A percentile compares a stretch with the other conserved stretches of the same genome.
Conservation (phyloP, 2,113 vertebrate genomes). For the Ibidorhyncha struthersii region DNA sequence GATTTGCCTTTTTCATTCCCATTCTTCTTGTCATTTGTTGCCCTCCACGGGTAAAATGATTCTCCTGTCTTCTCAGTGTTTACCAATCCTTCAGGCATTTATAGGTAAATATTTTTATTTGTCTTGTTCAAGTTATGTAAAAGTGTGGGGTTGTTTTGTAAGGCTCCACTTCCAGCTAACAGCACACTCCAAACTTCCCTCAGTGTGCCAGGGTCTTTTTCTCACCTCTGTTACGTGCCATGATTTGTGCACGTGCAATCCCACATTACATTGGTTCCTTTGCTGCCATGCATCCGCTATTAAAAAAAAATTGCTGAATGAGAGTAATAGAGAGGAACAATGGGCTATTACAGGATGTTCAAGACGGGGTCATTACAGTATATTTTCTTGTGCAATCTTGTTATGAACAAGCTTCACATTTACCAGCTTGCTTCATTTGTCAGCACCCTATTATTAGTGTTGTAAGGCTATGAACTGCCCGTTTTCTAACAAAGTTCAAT, state of each 20-base stretch:
- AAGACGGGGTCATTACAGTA: constrained; percentile 50
- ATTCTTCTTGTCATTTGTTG: neutral
- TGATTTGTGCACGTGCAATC: neutral
- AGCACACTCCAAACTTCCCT: neutral
- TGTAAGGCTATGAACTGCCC: neutral
- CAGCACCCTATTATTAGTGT: neutral
- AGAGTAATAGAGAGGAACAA: constrained; percentile 43
- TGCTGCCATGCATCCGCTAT: constrained; percentile 11
- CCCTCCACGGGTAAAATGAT: neutral
- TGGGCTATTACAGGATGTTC: constrained; percentile 52
- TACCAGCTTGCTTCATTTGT: constrained; percentile 33
- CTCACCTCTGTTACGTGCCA: neutral
- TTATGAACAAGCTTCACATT: constrained; percentile 9
- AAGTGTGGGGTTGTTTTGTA: neutral
- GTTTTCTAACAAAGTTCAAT: neutral
- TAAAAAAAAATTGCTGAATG: constrained; percentile 44
- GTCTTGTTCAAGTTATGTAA: neutral
- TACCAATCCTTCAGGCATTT: neutral
- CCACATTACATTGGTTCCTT: neutral
- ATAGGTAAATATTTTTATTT: neutral
- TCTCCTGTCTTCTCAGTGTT: neutral
- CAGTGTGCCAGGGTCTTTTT: neutral
- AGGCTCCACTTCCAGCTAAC: neutral
- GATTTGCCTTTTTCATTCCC: neutral
- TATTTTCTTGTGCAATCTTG: constrained; percentile 56